Base-by-base conservation (phyloP, 2,113 vertebrate species). In the Tympanuchus pallidicinctus region DNA sequence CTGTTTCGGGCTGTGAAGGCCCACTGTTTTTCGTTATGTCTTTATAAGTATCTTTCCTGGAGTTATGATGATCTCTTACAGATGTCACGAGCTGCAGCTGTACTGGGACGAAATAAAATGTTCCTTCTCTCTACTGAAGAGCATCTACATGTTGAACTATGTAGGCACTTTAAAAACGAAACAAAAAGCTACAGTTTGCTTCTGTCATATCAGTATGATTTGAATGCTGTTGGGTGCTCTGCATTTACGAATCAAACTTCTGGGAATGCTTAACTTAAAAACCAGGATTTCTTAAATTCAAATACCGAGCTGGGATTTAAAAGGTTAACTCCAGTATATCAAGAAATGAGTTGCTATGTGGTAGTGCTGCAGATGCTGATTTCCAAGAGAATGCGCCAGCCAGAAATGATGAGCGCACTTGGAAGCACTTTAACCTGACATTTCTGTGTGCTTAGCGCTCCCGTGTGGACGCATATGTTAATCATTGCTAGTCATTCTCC, bases 391-490 rank as follows among this genome's bases (percentile, higher is more conserved):
- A 54, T 1, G 52, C 30, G 52, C 27, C 8, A 30, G 52, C 45
- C n/a, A 40, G 60, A n/a, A 89, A 30, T 45, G 0, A 28, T 63
- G 48, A 73, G 16, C 16, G 1, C 63, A 12, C 43, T 57, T 88
- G 63, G 73, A 90, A 59, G 32, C 13, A 1, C 32, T 43, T 30
- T 47, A 11, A 66, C 15, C 3, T 38, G 56, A 4, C 28, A 10
- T 67, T 65, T 52, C 28, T 85, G 28, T 0, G 71, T 61, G 60
- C 64, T 84, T 90, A 91, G 92, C 95, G 48, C 92, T 81, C 96
- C 86, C 95, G 1, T 45, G 86, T 95, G 95, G 91, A 59, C 2
- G 0, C 19, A 54, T 80, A 18, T 43, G 82, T 73, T 92, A 95
- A 43, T 70, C 50, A 52, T n/a, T n/a, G 52, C 63, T 92, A 17